Evolutionary conservation across 2,888 invertebrate genomes (phyloP).

Genomic region (Drosophila prolongata): DNA sequence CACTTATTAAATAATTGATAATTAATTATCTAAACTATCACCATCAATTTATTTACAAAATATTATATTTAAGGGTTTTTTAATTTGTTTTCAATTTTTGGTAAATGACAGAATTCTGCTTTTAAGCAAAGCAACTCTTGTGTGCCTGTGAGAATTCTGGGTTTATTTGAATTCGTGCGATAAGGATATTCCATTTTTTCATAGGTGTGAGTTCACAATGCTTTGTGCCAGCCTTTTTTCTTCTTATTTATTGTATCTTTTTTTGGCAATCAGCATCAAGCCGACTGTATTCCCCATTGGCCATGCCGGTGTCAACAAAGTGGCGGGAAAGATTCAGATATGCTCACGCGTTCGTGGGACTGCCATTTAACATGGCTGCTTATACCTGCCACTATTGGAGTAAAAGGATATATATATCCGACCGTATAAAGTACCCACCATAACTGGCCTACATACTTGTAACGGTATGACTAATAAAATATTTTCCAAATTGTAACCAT

Average conservation of each 20-base stretch:
- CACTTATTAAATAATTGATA: too few species aligned
- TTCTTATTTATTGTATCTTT: constrained; percentile 26
- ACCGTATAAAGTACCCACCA: too few species aligned
- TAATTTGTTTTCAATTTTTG: too few species aligned
- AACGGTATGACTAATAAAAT: too few species aligned
- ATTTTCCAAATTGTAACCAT: too few species aligned
- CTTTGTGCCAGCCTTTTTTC: constrained; percentile 6
- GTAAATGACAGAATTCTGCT: not conserved
- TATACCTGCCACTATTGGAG: not conserved
- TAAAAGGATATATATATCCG: too few species aligned
- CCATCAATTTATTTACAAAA: too few species aligned
- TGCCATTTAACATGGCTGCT: constrained; percentile 57
- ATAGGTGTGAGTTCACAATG: not conserved
- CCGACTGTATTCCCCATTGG: constrained; percentile 68
- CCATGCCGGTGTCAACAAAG: constrained; percentile 36
- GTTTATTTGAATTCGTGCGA: constrained; percentile 75
- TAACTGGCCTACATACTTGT: too few species aligned
- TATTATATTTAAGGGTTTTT: too few species aligned
- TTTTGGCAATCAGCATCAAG: constrained; percentile 73
- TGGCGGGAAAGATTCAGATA: constrained; percentile 4
- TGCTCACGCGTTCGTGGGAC: constrained; percentile 21
- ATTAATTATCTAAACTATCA: too few species aligned
- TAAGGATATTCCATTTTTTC: constrained; percentile 71
- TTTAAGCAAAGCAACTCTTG: not conserved
- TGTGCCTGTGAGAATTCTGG: constrained; percentile 28